These are phyloP conservation scores for Enteromius unitaeniatus DNA, from an alignment of 2,797 vertebrate species.

Conservation along the genomic window DNA sequence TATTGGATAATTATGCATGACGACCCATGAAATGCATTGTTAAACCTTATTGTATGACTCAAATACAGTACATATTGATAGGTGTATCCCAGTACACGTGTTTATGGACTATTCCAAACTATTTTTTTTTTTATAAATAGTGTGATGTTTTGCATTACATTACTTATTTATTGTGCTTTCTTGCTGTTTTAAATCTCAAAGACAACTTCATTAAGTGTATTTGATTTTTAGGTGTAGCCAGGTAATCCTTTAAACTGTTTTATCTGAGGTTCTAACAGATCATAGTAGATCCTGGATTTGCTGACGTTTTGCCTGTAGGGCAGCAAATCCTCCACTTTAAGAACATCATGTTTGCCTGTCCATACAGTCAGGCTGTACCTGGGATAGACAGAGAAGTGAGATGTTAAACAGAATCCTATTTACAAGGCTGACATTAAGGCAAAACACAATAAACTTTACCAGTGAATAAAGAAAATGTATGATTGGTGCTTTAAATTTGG, in stretches of 20 bases:
- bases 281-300: constrained; percentile 86
- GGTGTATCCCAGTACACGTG: not conserved
- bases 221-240: constrained; percentile 54
- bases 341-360: constrained; percentile 82
- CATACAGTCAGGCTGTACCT: constrained; percentile 93
- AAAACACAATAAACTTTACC: not conserved
- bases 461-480: not conserved
- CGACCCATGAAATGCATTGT: not conserved
- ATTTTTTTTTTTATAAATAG: not conserved
- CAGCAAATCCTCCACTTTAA: constrained; percentile 82
- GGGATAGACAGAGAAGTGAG: constrained; percentile 53
- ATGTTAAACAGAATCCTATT: not conserved
- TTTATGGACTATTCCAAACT: not conserved
- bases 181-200: not conserved
- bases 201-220: not conserved
- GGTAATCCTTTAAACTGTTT: constrained; percentile 74
- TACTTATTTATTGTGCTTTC: not conserved
- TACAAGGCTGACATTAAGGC: not conserved
- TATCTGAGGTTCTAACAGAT: constrained; percentile 83
- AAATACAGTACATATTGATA: not conserved
- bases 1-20: not conserved
- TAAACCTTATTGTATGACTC: not conserved
- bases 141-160: not conserved
- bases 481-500: not conserved
- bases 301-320: constrained; percentile 80